Evolutionary conservation across 1,140 invertebrate genomes (phyloP), one percentile per base, ranked within the genome.

Genomic region (Agrypnia vestita): DNA sequence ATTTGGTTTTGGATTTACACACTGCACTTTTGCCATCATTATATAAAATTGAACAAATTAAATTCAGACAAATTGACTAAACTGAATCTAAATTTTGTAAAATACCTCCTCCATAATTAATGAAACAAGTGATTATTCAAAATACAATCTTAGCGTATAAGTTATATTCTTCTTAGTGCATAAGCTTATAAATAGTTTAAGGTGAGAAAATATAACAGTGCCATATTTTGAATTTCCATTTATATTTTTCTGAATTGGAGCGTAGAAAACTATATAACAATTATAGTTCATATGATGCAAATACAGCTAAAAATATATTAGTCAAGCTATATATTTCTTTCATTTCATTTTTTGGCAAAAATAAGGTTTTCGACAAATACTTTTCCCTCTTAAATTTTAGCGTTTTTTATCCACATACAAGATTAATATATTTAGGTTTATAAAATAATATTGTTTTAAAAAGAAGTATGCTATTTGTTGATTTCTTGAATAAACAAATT

Each of bases 211-310:
- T 76, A 62, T 64, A 64, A 76, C 61, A 76, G 47, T 67, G 75
- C 75, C 17, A 15, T 62, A 49, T 76, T 76, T 47, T 46, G 44
- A 64, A 67, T 25, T 47, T 53, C 25, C 25, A 35, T 61, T 43
- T 61, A 43, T 75, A 12, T 75, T 75, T 59, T 10, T 73, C 17
- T 73, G 67, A 73, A 56, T 59, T 15, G 73, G 71, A 80, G 78
- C 71, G 56, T 80, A 80, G 72, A 80, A 80, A 80, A 80, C 78
- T 80, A 80, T 80, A 43, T 80, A 80, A 74, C 78, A 74, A 75
- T 75, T 67, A 74, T 78, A 67, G 55, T 79, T 21, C 55, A 47
- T 79, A 74, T 79, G 67, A 25, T 76, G 67, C 51, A 64, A 19
- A 25, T 72, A 73, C 21, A 49, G 47, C 73, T 80, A 74, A 49